Evolutionary conservation across 2,113 vertebrate species (phyloP), one percentile per base, ranked within the genome.

Genomic region (Oreotragus oreotragus): DNA sequence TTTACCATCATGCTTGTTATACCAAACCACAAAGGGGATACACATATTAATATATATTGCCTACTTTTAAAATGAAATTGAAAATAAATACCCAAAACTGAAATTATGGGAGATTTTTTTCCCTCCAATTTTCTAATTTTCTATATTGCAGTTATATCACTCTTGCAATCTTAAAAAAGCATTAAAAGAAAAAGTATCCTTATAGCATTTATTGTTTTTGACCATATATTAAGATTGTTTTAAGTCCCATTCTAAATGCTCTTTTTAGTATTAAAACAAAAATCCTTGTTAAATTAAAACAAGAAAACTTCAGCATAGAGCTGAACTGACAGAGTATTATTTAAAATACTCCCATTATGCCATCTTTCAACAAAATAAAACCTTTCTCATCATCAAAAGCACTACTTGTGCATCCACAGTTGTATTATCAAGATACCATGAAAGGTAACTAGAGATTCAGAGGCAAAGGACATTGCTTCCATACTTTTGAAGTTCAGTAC

Each of bases 61-160:
- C 14, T 93, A 51, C n/a, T 51, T 76, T 87, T 39, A 36, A 92
- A 79, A 83, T 79, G 11, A 96, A 96, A 93, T 19, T 83, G 79
- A 94, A 96, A 97, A 89, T 89, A 97, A 93, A 91, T 39, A 94
- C 21, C 11, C 97, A 81, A 94, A 89, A 70, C 49, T 95, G 10
- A 96, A 97, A 70, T 93, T 84, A 79, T 64, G 6, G 33, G 30
- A 70, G 33, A 84, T n/a, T 36, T 84, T 79, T 45, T 43, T 36
- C 15, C 70, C 36, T 84, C 51, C 30, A 62, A 79, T 76, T 66
- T 91, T 53, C 45, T 58, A 94, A 83, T 77, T 87, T 93, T 89
- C 85, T 96, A 6, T 92, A 96, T 84, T 70, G 62, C n/a, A 93
- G 28, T 93, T 95, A 11, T 86, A 95, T 60, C n/a, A 96, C 58